Conservation (phyloP, 2,797 vertebrate species). For the Numenius phaeopus region DNA sequence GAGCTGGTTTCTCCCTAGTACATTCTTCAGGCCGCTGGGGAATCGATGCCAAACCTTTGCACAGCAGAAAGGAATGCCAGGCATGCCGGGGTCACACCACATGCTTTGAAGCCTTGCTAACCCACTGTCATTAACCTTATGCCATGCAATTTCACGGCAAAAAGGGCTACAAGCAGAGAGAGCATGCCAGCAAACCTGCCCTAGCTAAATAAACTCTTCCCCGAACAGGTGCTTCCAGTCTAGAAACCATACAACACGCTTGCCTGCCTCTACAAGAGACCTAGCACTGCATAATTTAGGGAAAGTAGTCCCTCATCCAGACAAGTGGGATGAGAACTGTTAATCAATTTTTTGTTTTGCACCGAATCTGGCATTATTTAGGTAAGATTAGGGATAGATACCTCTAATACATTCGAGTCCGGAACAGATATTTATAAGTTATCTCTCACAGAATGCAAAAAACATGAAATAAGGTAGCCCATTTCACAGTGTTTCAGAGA, state of each 20-base stretch:
- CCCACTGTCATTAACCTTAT: constrained; percentile 82
- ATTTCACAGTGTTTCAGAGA: neutral
- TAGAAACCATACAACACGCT: constrained; percentile 41
- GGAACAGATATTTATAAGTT: neutral
- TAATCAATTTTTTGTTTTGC: neutral
- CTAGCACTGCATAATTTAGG: neutral
- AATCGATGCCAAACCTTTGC: constrained; percentile 83
- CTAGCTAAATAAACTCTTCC: constrained; percentile 26
- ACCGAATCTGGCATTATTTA: neutral
- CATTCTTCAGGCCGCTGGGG: constrained; percentile 67
- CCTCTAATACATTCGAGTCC: neutral
- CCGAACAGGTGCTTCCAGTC: constrained; percentile 53
- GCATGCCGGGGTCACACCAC: constrained; percentile 81
- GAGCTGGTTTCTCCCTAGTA: constrained; percentile 51
- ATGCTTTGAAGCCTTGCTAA: constrained; percentile 83
- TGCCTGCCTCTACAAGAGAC: constrained; percentile 4
- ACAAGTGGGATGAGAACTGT: neutral
- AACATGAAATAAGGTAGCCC: neutral
- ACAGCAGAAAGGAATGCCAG: constrained; percentile 88
- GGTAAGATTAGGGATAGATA: neutral
- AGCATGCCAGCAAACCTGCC: constrained; percentile 43
- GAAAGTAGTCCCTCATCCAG: neutral
- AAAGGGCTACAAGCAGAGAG: constrained; percentile 42
- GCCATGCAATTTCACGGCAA: constrained; percentile 79
- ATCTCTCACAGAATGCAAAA: neutral